phyloP scores from a whole-genome alignment of 2,797 vertebrate genomes.

The Dryobates pubescens region DNA sequence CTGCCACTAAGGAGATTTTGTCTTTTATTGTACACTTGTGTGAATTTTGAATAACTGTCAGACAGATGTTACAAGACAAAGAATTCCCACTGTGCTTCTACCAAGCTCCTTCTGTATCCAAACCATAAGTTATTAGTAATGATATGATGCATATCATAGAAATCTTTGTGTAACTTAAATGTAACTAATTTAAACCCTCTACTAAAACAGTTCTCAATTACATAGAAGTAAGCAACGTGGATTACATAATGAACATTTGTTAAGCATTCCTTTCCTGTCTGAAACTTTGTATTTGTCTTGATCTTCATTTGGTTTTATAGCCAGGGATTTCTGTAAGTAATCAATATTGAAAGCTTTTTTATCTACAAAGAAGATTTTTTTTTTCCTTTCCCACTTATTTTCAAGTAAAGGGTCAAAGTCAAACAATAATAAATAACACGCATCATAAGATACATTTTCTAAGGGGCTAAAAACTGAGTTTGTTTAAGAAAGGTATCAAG shows the following conservation, averaged over 20 bases:
- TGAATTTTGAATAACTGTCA: not conserved
- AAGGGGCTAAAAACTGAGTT: conserved; percentile 15
- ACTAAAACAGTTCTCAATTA: not conserved
- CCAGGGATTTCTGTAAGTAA: not conserved
- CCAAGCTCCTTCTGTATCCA: not conserved
- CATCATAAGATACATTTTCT: not conserved
- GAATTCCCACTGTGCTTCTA: not conserved
- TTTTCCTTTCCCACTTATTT: not conserved
- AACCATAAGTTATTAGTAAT: not conserved
- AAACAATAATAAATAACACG: conserved; percentile 39
- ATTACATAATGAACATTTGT: not conserved
- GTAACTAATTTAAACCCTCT: not conserved
- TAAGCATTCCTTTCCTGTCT: not conserved
- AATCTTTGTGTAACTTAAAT: not conserved
- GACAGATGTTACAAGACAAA: not conserved
- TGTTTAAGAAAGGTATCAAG: conserved; percentile 53
- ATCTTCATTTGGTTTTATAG: not conserved
- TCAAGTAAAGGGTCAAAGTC: conserved; percentile 14
- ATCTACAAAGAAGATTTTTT: not conserved
- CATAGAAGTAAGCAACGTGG: not conserved
- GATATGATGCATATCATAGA: not conserved
- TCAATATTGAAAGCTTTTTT: not conserved
- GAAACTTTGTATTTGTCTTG: not conserved
- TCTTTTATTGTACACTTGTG: not conserved
- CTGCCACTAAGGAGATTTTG: not conserved